Conservation (phyloP, 53 echinoderm and acorn worm genomes). For the Antedon mediterranea region DNA sequence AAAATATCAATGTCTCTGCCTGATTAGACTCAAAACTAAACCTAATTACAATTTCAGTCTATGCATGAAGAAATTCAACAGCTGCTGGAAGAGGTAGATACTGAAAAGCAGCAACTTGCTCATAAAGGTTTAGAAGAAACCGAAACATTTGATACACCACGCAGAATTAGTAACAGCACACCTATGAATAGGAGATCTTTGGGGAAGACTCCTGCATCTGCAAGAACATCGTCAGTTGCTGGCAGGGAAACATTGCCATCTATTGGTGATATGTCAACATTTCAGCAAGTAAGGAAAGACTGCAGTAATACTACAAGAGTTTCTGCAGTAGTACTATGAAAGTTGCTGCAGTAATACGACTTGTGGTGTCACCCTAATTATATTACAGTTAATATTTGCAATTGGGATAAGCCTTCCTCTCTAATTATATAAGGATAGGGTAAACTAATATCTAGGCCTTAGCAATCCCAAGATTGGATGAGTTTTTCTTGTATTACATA, state of each 20-base stretch:
- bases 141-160: conserved; percentile 13
- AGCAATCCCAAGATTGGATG: no score
- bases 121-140: neutral
- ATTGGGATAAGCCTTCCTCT: no score
- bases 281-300: conserved; percentile 7
- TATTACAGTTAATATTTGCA: no score
- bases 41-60: neutral
- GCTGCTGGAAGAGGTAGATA: conserved; percentile 10
- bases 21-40: no score
- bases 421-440: no score
- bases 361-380: no score
- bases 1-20: no score
- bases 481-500: no score
- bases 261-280: conserved; percentile 14
- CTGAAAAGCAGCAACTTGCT: neutral
- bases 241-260: conserved; percentile 24
- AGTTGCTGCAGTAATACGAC: no score
- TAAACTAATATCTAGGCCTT: no score
- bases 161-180: conserved; percentile 44
- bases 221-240: conserved; percentile 19
- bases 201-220: conserved; percentile 25
- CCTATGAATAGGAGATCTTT: conserved; percentile 28
- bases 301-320: conserved; percentile 4
- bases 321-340: conserved; percentile 2
- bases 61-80: conserved; percentile 2